These are phyloP conservation scores for Agapetus fuscipes DNA, from an alignment of 2,888 invertebrate species.

Conservation along the genomic window DNA sequence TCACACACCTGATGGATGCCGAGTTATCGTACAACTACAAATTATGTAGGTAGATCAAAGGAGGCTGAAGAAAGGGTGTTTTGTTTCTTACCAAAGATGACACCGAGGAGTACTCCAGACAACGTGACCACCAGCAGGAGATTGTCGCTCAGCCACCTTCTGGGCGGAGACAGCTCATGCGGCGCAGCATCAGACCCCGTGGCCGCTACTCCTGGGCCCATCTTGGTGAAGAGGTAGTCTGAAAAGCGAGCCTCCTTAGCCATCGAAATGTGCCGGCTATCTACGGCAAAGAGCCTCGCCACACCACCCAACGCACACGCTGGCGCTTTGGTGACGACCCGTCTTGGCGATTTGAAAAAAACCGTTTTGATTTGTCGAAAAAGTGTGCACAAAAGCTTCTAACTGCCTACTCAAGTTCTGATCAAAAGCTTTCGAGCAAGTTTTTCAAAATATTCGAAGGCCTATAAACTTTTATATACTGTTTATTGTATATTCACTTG, in stretches of 20 bases:
- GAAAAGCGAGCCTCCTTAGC: conserved; percentile 60
- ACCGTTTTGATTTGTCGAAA: conserved; percentile 6
- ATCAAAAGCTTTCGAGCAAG: too few relatives aligned
- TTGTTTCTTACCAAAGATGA: conserved; percentile 64
- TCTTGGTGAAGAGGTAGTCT: conserved; percentile 74
- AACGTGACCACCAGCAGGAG: conserved; percentile 70
- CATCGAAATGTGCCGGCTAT: conserved; percentile 25
- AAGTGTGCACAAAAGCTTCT: not conserved
- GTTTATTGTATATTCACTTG: too few relatives aligned
- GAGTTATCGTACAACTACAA: too few relatives aligned
- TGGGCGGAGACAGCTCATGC: conserved; percentile 54
- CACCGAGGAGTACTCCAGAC: conserved; percentile 67
- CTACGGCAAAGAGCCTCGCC: too few relatives aligned
- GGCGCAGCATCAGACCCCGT: conserved; percentile 53
- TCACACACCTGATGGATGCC: too few relatives aligned
- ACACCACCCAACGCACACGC: too few relatives aligned
- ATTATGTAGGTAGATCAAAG: too few relatives aligned
- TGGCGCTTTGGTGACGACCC: conserved; percentile 16
- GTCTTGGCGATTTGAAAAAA: conserved; percentile 17
- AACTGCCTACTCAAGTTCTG: too few relatives aligned
- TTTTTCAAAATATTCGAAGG: too few relatives aligned
- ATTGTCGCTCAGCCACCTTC: conserved; percentile 65
- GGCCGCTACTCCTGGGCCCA: conserved; percentile 57
- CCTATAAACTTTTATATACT: too few relatives aligned
- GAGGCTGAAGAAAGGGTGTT: too few relatives aligned